Evolutionary conservation across 1,140 invertebrate species (phyloP).

Genomic region (Drosophila bipectinata): DNA sequence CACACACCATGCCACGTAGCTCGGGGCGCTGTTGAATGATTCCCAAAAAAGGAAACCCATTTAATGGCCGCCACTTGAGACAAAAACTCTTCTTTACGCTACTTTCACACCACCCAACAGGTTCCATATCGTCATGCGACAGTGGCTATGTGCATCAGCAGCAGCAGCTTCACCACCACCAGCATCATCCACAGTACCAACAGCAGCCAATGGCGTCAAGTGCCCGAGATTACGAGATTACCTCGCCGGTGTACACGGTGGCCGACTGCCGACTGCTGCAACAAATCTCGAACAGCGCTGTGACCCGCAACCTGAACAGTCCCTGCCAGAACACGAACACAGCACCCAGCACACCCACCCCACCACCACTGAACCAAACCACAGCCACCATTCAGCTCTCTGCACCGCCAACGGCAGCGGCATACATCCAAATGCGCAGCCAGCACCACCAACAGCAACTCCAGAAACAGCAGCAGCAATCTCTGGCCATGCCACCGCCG

Average conservation of each 20-base stretch:
- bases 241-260: slow-evolving; percentile 76
- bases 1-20: slow-evolving; percentile 13
- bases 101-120: slow-evolving; percentile 78
- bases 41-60: slow-evolving; percentile 1
- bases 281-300: slow-evolving; percentile 81
- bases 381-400: slow-evolving; percentile 48
- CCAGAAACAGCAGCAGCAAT: slow-evolving; percentile 65
- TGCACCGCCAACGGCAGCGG: slow-evolving; percentile 57
- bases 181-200: slow-evolving; percentile 31
- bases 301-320: slow-evolving; percentile 71
- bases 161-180: slow-evolving; percentile 26
- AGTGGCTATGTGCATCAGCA: slow-evolving; percentile 91
- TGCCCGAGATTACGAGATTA: slow-evolving; percentile 52
- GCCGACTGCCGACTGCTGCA: slow-evolving; percentile 78
- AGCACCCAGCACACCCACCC: slow-evolving; percentile 71
- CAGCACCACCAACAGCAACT: slow-evolving; percentile 41
- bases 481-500: slow-evolving; percentile 69
- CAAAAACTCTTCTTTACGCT: slow-evolving; percentile 34
- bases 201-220: slow-evolving; percentile 80
- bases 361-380: slow-evolving; percentile 47
- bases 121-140: slow-evolving; percentile 93
- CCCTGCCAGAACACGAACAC: slow-evolving; percentile 67
- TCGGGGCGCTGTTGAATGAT: slow-evolving; percentile 17
- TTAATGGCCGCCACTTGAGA: slow-evolving; percentile 23
- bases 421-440: slow-evolving; percentile 68